Conservation (phyloP, 2,797 vertebrate species). For the Stomatorhinus walkeri region DNA sequence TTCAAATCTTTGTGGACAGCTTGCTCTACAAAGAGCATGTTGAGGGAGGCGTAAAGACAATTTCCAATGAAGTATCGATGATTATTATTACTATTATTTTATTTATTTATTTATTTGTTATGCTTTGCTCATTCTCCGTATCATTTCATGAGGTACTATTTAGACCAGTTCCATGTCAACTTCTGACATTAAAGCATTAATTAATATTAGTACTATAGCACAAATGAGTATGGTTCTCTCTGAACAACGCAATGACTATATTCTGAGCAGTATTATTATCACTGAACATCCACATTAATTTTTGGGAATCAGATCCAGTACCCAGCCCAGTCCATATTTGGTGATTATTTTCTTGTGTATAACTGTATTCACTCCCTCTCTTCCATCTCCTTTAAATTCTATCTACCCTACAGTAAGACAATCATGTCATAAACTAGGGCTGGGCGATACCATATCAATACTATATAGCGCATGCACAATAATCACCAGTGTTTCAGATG, state of each 20-base stretch:
- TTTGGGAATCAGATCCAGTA: background rate
- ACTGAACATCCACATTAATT: background rate
- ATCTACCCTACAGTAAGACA: background rate
- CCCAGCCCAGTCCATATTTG: background rate
- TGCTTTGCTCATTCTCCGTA: background rate
- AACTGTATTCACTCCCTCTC: background rate
- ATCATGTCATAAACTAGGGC: background rate
- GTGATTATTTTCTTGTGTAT: background rate
- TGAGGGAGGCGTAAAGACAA: background rate
- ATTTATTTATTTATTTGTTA: background rate
- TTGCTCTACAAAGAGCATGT: background rate
- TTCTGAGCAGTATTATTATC: background rate
- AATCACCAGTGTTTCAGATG: background rate
- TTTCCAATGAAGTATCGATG: background rate
- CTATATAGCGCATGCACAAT: background rate
- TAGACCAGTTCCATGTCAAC: background rate
- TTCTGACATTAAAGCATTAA: background rate
- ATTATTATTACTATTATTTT: background rate
- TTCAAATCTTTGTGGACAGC: background rate
- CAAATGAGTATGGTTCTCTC: background rate
- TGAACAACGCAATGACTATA: background rate
- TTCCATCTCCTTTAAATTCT: background rate
- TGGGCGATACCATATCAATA: background rate
- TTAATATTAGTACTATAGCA: background rate
- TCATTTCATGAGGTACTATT: background rate